Percentiles rank a stretch among this genome's conserved stretches.
Evolutionary conservation across 2,113 vertebrate genomes (phyloP).

Genomic region (Stictonetta naevosa): DNA sequence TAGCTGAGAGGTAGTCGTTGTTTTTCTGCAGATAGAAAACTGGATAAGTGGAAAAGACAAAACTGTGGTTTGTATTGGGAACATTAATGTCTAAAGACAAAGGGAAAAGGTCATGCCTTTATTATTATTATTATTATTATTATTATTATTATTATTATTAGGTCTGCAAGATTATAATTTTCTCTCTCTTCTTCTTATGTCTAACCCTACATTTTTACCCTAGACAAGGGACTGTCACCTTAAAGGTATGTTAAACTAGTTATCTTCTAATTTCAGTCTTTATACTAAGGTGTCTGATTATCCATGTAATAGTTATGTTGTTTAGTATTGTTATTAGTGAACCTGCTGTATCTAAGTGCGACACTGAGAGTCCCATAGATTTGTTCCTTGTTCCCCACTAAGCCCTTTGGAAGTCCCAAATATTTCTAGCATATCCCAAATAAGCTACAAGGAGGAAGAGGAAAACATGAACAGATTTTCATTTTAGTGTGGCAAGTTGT

Average conservation of each 20-base stretch:
- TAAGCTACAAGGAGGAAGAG: neutral
- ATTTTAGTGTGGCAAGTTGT: conserved; percentile 8
- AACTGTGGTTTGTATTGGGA: neutral
- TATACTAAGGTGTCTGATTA: neutral
- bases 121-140: too few relatives aligned
- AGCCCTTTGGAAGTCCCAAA: neutral
- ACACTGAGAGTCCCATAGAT: neutral
- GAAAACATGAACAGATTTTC: neutral
- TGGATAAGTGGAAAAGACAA: neutral
- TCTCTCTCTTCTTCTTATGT: neutral
- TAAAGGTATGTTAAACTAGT: neutral
- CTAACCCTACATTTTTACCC: neutral
- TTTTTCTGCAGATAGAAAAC: neutral
- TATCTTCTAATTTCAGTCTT: neutral
- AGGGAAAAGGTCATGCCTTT: neutral
- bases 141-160: too few relatives aligned
- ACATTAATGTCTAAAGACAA: neutral
- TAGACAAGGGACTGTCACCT: neutral
- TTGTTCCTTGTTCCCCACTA: neutral
- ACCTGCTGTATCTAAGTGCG: neutral
- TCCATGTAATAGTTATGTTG: neutral
- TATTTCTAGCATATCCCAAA: neutral
- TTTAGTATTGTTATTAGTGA: neutral
- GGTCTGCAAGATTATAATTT: neutral
- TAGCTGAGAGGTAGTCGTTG: neutral